Base-by-base conservation (phyloP, 2,888 invertebrate species). In the Bruchidius siliquastri region DNA sequence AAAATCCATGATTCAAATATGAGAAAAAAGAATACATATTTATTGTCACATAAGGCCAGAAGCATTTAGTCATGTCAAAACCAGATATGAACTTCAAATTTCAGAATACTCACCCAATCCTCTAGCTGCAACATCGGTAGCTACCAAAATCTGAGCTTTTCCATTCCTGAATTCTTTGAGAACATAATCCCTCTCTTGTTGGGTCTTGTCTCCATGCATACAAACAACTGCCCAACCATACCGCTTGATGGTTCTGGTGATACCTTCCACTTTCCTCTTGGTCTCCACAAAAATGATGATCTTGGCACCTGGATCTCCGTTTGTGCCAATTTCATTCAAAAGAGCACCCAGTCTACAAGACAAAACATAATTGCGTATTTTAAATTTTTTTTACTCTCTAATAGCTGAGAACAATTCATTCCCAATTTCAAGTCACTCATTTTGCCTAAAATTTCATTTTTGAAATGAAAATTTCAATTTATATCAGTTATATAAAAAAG, bases 111-210 rank as follows among this genome's bases (percentile, higher is more conserved):
- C 90, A 96, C 96, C 96, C 86, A 97, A 90, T 84, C 97, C 97
- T 85, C 97, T 91, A 71, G 98, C 97, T 80, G 98, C 98, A 84
- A 98, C 98, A 89, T 98, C 98, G 78, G 98, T 98, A 82, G 98
- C 98, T 80, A 98, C 95, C 80, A 98, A 90, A 85, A 98, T 96
- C 79, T 92, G 92, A 75, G 93, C 92, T 87, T 93, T 92, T 81
- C 95, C 95, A 83, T 92, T 92, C 82, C 96, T 92, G 88, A 96
- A 96, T 86, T 96, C 96, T 87, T 92, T 91, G 79, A 96, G 88
- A 72, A 96, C 96, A 89, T 94, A 95, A 87, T 97, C 97, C 85
- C 97, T 90, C 86, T 97, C 96, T 83, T 94, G 94, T 85, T 97
- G 97, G 66, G 95, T 94, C 87, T 97, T 98, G 86, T 98, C 97